Percentiles rank a stretch among this genome's conserved stretches.
Evolutionary conservation across 2,113 vertebrate genomes (phyloP).

Genomic region (Isichthys henryi): DNA sequence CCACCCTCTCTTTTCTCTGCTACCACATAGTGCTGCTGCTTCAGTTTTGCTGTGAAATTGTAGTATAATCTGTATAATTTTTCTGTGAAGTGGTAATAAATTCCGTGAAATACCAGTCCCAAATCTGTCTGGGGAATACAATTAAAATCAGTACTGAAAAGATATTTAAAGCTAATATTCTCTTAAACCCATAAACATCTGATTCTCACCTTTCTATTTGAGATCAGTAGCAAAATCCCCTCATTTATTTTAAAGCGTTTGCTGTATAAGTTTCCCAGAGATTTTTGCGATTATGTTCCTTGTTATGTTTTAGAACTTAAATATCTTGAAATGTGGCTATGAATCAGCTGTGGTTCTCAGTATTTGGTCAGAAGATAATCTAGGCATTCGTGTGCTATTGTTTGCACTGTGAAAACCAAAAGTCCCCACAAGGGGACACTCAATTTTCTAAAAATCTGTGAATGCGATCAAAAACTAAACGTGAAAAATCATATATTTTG

Average conservation of each 20-base stretch:
- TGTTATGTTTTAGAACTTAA: not conserved
- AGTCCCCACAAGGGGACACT: no score
- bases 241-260: not conserved
- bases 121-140: not conserved
- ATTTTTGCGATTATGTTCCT: not conserved
- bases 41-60: not conserved
- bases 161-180: not conserved
- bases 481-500: no score
- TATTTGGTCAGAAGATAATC: not conserved
- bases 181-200: not conserved
- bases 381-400: not conserved
- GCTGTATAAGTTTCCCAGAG: not conserved
- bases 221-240: not conserved
- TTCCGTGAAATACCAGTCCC: not conserved
- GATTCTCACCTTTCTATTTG: not conserved
- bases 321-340: not conserved
- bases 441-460: no score
- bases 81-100: not conserved
- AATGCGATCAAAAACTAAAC: no score
- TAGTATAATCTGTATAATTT: not conserved
- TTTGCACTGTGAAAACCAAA: not conserved
- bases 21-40: not conserved
- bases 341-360: not conserved
- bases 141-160: not conserved
- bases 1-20: not conserved